phyloP scores from a whole-genome alignment of 2,888 invertebrate genomes.

The Noctuana brunneofusca region DNA sequence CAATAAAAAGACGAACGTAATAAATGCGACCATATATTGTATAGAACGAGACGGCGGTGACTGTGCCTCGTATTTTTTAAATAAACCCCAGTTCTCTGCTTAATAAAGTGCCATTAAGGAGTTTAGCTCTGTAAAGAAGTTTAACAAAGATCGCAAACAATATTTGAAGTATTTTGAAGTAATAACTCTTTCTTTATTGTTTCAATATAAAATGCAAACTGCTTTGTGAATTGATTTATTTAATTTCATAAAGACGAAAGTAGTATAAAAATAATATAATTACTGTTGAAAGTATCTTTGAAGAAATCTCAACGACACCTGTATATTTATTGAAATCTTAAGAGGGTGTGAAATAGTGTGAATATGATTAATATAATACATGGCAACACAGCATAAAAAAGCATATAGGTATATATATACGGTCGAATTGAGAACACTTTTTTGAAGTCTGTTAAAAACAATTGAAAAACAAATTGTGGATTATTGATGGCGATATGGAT shows the following conservation, averaged over 20 bases:
- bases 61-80: slow-evolving; percentile 49
- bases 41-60: slow-evolving; percentile 34
- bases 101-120: slow-evolving; percentile 35
- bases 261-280: too few species aligned
- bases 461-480: too few species aligned
- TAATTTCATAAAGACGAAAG: background rate
- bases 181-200: slow-evolving; percentile 26
- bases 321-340: too few species aligned
- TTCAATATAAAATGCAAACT: slow-evolving; percentile 16
- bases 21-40: slow-evolving; percentile 48
- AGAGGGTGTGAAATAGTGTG: too few species aligned
- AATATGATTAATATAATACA: too few species aligned
- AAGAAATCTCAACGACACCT: too few species aligned
- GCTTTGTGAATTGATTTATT: slow-evolving; percentile 10
- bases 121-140: slow-evolving; percentile 32
- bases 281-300: too few species aligned
- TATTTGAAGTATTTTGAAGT: slow-evolving; percentile 32
- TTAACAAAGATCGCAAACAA: slow-evolving; percentile 27
- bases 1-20: slow-evolving; percentile 55
- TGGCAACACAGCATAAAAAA: too few species aligned
- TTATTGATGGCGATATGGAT: too few species aligned
- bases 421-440: too few species aligned
- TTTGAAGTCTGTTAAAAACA: too few species aligned
- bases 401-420: too few species aligned
- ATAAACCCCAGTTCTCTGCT: slow-evolving; percentile 40